These are phyloP conservation scores for Amblyjoppa fuscipennis DNA, from an alignment of 2,888 invertebrate genomes.

Conservation along the genomic window DNA sequence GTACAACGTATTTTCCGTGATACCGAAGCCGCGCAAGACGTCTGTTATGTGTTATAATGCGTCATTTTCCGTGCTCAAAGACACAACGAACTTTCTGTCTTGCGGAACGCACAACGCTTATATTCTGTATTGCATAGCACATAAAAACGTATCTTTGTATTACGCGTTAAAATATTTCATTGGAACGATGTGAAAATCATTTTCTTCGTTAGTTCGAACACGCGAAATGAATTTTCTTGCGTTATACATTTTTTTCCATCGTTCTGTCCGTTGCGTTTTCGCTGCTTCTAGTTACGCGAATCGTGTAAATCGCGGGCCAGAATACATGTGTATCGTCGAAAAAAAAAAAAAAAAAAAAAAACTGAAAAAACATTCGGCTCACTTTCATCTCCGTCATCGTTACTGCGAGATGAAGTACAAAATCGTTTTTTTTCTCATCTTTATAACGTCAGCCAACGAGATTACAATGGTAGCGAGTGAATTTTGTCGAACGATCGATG, in stretches of 20 bases:
- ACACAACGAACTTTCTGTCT: too few relatives aligned
- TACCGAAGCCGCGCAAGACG: background rate
- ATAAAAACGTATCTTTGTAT: too few relatives aligned
- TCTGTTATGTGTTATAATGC: background rate
- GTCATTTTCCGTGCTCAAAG: too few relatives aligned
- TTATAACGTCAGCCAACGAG: constrained; percentile 59
- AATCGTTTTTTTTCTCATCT: constrained; percentile 65
- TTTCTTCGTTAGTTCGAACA: too few relatives aligned
- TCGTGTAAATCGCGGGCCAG: background rate
- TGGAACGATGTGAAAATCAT: too few relatives aligned
- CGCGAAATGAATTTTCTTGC: too few relatives aligned
- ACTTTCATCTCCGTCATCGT: constrained; percentile 58
- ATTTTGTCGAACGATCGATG: constrained; percentile 58
- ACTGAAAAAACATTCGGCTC: constrained; percentile 44
- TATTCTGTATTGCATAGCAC: too few relatives aligned
- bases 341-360: constrained; percentile 51
- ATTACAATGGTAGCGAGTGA: constrained; percentile 62
- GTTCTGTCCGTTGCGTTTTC: background rate
- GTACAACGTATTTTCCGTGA: background rate
- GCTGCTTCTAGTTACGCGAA: background rate
- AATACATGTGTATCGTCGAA: background rate
- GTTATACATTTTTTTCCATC: too few relatives aligned
- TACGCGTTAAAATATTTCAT: too few relatives aligned
- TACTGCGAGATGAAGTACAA: constrained; percentile 73
- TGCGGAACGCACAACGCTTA: too few relatives aligned